These are phyloP conservation scores for Uropsilus gracilis DNA, from an alignment of 2,113 vertebrate species.

Conservation along the genomic window DNA sequence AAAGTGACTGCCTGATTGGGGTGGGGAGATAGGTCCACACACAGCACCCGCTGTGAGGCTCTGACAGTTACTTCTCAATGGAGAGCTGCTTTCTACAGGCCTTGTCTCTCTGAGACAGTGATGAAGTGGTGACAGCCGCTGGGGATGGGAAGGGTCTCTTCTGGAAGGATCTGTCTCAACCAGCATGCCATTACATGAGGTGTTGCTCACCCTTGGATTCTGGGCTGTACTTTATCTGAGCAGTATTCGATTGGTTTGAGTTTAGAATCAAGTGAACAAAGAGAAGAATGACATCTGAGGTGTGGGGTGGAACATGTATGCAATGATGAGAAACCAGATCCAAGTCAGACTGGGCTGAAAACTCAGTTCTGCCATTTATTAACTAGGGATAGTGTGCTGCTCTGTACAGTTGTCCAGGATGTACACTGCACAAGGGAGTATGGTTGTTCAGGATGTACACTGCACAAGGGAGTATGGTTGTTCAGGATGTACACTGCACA, in stretches of 20 bases:
- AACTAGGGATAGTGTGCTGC: background rate
- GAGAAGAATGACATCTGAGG: background rate
- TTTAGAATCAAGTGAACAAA: background rate
- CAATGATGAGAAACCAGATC: background rate
- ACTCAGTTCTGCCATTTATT: background rate
- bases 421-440: background rate
- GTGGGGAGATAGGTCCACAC: background rate
- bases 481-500: background rate
- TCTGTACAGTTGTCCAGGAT: background rate
- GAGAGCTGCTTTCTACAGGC: background rate
- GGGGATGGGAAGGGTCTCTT: background rate
- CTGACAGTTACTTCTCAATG: rapidly evolving
- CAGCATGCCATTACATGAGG: background rate
- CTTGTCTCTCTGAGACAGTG: background rate
- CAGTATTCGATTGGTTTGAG: background rate
- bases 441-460: no score
- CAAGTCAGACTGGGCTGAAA: background rate
- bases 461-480: background rate
- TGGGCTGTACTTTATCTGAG: background rate
- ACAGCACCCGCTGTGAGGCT: background rate
- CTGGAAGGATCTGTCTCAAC: background rate
- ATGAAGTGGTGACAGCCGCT: background rate
- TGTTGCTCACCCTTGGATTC: background rate
- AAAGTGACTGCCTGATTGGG: background rate
- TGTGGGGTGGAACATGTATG: background rate